Conservation (phyloP, 2,888 invertebrate species). For the Amblyjoppa fuscipennis region DNA sequence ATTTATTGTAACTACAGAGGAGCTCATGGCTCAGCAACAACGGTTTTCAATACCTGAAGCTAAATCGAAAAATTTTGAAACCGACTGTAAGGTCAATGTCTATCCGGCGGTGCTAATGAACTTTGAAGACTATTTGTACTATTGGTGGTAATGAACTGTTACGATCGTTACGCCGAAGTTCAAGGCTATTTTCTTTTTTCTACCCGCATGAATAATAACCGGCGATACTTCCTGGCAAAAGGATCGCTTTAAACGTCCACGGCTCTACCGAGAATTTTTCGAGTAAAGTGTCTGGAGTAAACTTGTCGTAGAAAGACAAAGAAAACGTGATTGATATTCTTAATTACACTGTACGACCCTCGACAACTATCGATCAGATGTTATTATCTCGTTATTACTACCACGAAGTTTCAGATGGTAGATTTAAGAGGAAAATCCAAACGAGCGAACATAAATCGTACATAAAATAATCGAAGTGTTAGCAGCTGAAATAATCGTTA, state of each 20-base stretch:
- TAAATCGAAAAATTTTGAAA: conserved; percentile 6
- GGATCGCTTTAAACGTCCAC: not conserved
- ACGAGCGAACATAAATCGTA: conserved; percentile 45
- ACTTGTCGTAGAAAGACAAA: not conserved
- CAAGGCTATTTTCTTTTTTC: not conserved
- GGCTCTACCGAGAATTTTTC: not conserved
- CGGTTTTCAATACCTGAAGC: not conserved
- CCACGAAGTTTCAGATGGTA: not conserved
- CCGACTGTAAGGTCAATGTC: conserved; percentile 4
- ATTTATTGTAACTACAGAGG: not conserved
- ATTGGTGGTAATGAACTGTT: too few relatives aligned
- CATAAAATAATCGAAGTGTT: conserved; percentile 28
- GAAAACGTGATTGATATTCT: not conserved
- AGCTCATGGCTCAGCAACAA: not conserved
- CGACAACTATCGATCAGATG: conserved; percentile 3
- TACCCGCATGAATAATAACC: not conserved
- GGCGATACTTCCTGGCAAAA: not conserved
- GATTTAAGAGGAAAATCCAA: conserved; percentile 39
- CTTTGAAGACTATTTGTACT: not conserved
- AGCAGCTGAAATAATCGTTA: conserved; percentile 41
- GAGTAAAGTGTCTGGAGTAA: not conserved
- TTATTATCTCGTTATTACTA: not conserved
- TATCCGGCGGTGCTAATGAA: not conserved
- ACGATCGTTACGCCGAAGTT: not conserved
- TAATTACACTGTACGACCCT: not conserved